These are phyloP conservation scores for Aphaenogaster floridana DNA, from an alignment of 1,140 invertebrate genomes.

Conservation along the genomic window DNA sequence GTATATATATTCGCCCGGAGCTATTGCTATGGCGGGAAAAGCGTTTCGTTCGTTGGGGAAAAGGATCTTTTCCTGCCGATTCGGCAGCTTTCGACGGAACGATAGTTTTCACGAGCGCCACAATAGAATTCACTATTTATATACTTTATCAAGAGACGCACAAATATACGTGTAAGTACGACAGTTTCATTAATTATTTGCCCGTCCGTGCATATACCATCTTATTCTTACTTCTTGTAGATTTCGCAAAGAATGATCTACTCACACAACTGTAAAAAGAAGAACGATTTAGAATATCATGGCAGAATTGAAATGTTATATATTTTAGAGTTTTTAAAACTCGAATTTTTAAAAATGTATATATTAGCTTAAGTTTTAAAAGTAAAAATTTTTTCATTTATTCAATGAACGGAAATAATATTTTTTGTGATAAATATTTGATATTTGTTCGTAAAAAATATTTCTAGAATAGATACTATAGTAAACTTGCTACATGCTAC, in stretches of 20 bases:
- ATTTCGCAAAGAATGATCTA: neutral
- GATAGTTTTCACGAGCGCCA: slow-evolving; percentile 6
- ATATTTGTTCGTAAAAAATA: neutral
- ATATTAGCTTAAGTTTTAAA: neutral
- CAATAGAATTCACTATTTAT: slow-evolving; percentile 20
- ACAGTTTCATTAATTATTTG: slow-evolving; percentile 39
- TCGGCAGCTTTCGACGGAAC: slow-evolving; percentile 5
- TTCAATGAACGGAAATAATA: neutral
- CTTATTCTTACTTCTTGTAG: neutral
- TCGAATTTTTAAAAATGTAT: neutral
- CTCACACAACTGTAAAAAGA: neutral
- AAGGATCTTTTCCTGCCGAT: neutral
- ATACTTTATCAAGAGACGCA: slow-evolving; percentile 4
- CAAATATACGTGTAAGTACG: slow-evolving; percentile 31
- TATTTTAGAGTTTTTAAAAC: neutral
- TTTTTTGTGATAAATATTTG: neutral
- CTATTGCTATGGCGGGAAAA: slow-evolving; percentile 29
- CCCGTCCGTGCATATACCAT: too few relatives aligned
- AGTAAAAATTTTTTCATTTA: neutral
- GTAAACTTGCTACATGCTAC: neutral
- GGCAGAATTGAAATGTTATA: slow-evolving; percentile 3
- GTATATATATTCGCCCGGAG: slow-evolving; percentile 16
- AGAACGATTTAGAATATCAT: neutral
- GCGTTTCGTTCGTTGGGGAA: neutral
- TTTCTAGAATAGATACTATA: neutral